These are phyloP conservation scores for Macropodus opercularis DNA, from an alignment of 2,797 vertebrate genomes.

Conservation along the genomic window DNA sequence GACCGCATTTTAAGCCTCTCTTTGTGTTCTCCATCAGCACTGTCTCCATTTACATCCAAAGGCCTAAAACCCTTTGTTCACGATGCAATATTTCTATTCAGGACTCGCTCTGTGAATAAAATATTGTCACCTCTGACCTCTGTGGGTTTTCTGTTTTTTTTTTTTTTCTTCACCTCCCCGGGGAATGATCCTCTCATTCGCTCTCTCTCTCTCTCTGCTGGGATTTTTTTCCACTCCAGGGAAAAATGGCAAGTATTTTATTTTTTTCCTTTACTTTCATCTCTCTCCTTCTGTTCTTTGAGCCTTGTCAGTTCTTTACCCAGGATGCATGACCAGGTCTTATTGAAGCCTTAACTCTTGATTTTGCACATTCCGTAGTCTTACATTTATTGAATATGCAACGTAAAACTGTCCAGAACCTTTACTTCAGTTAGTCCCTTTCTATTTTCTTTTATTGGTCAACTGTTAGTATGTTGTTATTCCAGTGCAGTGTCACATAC, in stretches of 20 bases:
- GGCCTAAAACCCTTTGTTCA: constrained; percentile 62
- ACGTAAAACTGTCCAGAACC: constrained; percentile 1
- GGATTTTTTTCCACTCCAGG: constrained; percentile 88
- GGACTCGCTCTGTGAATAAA: constrained; percentile 95
- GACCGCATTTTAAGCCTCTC: constrained; percentile 61
- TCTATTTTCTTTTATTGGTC: constrained; percentile 9
- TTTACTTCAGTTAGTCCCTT: constrained; percentile 12
- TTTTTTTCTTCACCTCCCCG: constrained; percentile 65
- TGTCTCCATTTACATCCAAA: constrained; percentile 68
- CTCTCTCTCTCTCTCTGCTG: constrained; percentile 75
- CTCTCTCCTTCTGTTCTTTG: constrained; percentile 85
- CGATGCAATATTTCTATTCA: constrained; percentile 99
- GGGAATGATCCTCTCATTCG: constrained; percentile 64
- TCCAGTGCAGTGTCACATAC: constrained; percentile 3
- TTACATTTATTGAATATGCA: neutral
- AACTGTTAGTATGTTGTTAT: constrained; percentile 31
- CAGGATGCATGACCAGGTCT: constrained; percentile 38
- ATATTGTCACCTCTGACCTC: constrained; percentile 93
- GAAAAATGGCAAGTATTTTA: constrained; percentile 83
- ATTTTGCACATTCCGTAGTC: no score
- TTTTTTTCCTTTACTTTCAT: constrained; percentile 68
- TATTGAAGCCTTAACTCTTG: constrained; percentile 14
- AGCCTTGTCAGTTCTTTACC: constrained; percentile 60
- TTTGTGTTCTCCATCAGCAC: constrained; percentile 54
- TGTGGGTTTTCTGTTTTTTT: constrained; percentile 88